phyloP scores from a whole-genome alignment of 2,888 invertebrate genomes.

The Hartigia nigra region DNA sequence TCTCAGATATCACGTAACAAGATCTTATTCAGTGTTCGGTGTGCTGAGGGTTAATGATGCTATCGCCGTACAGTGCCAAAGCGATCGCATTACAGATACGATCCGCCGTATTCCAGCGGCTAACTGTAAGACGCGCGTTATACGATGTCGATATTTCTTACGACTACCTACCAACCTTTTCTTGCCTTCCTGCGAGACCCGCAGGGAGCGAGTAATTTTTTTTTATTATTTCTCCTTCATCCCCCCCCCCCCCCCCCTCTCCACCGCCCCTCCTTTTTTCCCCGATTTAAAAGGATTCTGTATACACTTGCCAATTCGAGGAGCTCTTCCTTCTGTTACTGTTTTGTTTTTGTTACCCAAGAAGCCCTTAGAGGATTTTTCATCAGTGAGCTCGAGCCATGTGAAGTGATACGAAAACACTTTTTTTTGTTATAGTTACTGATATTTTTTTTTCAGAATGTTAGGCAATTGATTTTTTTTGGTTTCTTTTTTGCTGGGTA shows the following conservation, averaged over 20 bases:
- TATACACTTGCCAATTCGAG: too few relatives aligned
- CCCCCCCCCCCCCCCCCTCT: background rate
- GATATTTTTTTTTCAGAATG: background rate
- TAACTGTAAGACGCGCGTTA: slow-evolving; percentile 28
- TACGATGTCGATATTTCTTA: slow-evolving; percentile 54
- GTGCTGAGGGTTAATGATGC: slow-evolving; percentile 63
- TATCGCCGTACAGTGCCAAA: slow-evolving; percentile 65
- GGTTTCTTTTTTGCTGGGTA: background rate
- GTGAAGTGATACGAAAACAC: background rate
- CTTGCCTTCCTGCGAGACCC: slow-evolving; percentile 4
- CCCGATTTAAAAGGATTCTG: too few relatives aligned
- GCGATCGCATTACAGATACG: slow-evolving; percentile 64
- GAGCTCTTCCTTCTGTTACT: too few relatives aligned
- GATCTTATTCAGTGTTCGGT: slow-evolving; percentile 61
- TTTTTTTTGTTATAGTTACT: background rate
- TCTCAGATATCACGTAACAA: slow-evolving; percentile 63
- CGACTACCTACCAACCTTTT: slow-evolving; percentile 25
- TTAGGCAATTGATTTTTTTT: background rate
- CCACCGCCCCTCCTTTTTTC: background rate
- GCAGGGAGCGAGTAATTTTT: background rate
- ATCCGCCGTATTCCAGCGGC: slow-evolving; percentile 27
- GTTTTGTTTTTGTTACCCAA: too few relatives aligned
- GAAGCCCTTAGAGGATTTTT: too few relatives aligned
- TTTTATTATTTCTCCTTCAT: background rate
- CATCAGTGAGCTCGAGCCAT: too few relatives aligned